Conservation (phyloP, 2,888 invertebrate species). For the Coenonympha glycerion region DNA sequence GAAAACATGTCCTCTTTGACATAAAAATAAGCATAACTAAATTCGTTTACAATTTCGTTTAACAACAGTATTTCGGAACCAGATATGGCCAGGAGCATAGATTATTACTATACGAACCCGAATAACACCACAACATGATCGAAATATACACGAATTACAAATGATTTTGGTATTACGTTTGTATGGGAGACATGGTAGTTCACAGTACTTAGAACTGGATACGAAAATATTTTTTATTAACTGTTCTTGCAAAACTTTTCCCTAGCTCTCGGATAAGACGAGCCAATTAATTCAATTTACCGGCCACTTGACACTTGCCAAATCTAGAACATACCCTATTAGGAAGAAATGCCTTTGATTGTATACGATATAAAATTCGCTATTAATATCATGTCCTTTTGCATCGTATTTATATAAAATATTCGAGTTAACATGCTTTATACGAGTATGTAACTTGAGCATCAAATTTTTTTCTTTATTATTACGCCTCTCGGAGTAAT, state of each 20-base stretch:
- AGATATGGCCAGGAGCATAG: no score
- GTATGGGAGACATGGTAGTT: no score
- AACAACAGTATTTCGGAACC: no score
- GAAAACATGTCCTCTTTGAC: no score
- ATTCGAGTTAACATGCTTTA: background rate
- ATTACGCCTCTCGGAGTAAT: no score
- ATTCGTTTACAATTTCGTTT: no score
- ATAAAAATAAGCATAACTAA: no score
- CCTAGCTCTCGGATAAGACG: background rate
- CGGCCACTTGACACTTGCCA: constrained; percentile 27
- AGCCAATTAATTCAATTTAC: constrained; percentile 18
- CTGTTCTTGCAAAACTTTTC: background rate
- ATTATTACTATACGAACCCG: no score
- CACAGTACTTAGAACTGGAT: background rate
- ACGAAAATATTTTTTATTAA: background rate
- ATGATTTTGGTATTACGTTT: no score
- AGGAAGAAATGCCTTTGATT: constrained; percentile 24
- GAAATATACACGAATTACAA: no score
- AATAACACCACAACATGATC: no score
- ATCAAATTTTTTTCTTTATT: background rate
- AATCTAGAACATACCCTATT: constrained; percentile 32
- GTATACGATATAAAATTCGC: constrained; percentile 17
- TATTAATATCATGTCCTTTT: background rate
- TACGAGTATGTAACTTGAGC: constrained; percentile 1
- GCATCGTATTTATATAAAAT: constrained; percentile 2